A percentile compares a stretch with the other conserved stretches of the same genome.
Evolutionary conservation across 2,888 invertebrate species (phyloP).

Genomic region (Harpalus rufipes): DNA sequence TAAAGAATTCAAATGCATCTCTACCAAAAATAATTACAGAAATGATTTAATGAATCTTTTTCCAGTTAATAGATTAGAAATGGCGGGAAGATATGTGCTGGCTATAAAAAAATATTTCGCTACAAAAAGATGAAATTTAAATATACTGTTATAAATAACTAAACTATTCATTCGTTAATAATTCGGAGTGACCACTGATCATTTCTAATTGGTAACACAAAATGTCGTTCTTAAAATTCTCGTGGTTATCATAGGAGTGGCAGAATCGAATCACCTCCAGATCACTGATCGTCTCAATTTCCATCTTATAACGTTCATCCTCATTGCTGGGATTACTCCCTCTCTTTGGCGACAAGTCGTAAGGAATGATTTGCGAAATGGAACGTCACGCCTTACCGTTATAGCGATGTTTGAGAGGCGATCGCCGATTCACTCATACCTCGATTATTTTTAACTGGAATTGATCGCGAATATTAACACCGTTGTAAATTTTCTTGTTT

Average conservation of each 20-base stretch:
- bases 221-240: not conserved
- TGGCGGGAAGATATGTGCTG: too few species aligned
- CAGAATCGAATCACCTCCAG: not conserved
- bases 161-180: not conserved
- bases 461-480: constrained; percentile 44
- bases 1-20: too few species aligned
- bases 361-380: constrained; percentile 34
- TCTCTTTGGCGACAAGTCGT: not conserved
- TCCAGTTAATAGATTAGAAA: too few species aligned
- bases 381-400: constrained; percentile 9
- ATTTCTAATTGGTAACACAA: not conserved
- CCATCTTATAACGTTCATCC: constrained; percentile 43
- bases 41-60: too few species aligned
- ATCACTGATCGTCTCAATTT: constrained; percentile 29
- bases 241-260: not conserved
- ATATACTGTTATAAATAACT: too few species aligned
- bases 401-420: not conserved
- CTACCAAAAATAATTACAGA: too few species aligned
- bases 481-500: not conserved
- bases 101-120: too few species aligned
- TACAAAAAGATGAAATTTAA: too few species aligned
- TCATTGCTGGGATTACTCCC: constrained; percentile 21
- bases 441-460: constrained; percentile 37
- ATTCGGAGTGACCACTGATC: not conserved
- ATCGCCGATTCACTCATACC: not conserved